A percentile compares a stretch with the other conserved stretches of the same genome.
phyloP scores from a whole-genome alignment of 1,140 invertebrate species.

The Bombus confusus region DNA sequence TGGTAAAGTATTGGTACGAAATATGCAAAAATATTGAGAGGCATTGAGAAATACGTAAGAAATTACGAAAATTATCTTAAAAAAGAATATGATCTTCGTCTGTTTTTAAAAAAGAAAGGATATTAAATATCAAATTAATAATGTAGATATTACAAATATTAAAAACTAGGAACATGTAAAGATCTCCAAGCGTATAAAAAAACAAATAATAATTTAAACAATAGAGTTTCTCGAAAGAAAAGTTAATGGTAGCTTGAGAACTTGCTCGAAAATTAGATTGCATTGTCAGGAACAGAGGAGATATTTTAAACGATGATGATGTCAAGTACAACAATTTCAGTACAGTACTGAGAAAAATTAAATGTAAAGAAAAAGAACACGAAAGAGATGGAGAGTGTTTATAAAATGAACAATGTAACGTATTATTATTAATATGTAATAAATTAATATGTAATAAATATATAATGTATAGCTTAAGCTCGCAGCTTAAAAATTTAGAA shows the following conservation, averaged over 20 bases:
- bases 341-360: not conserved
- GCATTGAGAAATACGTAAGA: not conserved
- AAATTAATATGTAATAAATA: too few relatives aligned
- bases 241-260: too few relatives aligned
- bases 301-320: slow-evolving; percentile 2
- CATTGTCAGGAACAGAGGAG: not conserved
- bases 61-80: not conserved
- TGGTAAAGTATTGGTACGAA: not conserved
- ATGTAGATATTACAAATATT: not conserved
- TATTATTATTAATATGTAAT: too few relatives aligned
- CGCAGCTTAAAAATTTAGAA: too few relatives aligned
- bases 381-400: too few relatives aligned
- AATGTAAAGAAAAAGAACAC: too few relatives aligned
- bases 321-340: not conserved
- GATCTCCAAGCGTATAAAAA: not conserved
- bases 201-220: not conserved
- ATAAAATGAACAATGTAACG: too few relatives aligned
- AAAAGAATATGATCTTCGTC: too few relatives aligned
- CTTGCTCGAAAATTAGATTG: not conserved
- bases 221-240: too few relatives aligned
- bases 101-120: too few relatives aligned
- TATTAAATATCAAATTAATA: too few relatives aligned
- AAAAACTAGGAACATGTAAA: not conserved
- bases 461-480: too few relatives aligned
- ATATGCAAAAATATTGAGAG: not conserved